Conservation (phyloP, 2,113 vertebrate species). For the Seriola quinqueradiata region DNA sequence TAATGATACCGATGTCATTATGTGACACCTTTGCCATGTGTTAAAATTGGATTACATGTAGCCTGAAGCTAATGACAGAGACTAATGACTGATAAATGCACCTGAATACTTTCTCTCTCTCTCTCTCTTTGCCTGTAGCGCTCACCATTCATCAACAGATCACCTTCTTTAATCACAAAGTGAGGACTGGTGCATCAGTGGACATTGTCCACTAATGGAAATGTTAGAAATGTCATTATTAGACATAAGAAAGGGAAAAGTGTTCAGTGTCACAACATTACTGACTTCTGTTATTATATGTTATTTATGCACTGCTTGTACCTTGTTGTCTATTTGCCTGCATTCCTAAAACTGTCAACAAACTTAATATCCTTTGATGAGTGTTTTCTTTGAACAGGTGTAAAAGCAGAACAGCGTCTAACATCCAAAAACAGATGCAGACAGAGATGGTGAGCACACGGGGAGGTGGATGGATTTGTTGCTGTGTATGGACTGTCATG, state of each 20-base stretch:
- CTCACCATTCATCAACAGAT: constrained; percentile 51
- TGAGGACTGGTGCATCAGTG: constrained; percentile 16
- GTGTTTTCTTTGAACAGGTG: background rate
- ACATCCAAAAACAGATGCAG: background rate
- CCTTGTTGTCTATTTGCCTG: background rate
- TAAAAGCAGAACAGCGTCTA: background rate
- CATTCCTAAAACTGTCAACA: background rate
- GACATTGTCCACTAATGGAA: background rate
- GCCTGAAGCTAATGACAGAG: constrained; percentile 62
- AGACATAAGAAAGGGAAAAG: background rate
- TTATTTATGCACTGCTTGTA: background rate
- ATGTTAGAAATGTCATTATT: background rate
- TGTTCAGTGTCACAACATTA: background rate
- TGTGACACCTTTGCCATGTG: constrained; percentile 31
- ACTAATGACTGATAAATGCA: constrained; percentile 52
- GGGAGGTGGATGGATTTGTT: background rate
- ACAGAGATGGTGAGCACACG: background rate
- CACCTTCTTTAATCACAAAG: constrained; percentile 47
- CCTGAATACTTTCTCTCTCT: constrained; percentile 9
- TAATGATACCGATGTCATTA: constrained; percentile 33
- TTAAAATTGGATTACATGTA: constrained; percentile 55
- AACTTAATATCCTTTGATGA: background rate
- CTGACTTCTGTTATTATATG: background rate
- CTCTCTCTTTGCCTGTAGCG: constrained; percentile 30
- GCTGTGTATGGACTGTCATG: background rate